Evolutionary conservation across 2,113 vertebrate species (phyloP), one percentile per base, ranked within the genome.

Genomic region (Orthonyx spaldingii): DNA sequence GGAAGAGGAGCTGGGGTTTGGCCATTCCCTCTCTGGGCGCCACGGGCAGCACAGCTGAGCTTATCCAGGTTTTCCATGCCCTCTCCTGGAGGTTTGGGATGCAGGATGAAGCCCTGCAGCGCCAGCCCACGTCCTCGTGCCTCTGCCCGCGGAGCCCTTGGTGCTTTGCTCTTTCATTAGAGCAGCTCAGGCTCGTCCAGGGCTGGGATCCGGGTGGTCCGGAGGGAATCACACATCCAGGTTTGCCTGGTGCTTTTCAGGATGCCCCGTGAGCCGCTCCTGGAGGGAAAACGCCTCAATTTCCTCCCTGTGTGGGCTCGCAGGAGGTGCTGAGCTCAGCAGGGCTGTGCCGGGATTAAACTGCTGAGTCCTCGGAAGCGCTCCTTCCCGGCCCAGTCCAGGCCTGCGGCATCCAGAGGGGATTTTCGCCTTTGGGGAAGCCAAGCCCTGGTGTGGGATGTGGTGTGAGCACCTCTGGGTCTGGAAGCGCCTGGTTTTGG

Each of bases 251-350:
- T 44, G 33, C 41, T 76, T 37, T 60, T 64, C 1, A 2, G 42
- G 56, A 55, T 71, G 46, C 28, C 32, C 81, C 8, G 0, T 3
- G 87, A 0, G 0, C 82, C 39, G 33, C 50, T 83, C 63, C 91
- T 8, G 1, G 0, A 2, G 49, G n/a, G 15, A 30, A 83, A 66
- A 35, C 6, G 2, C 66, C 68, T 72, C 28, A 0, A 0, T 80
- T 47, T 60, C 22, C 35, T 30, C 7, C 1, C 1, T 0, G 10
- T 10, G 23, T 28, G 53, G 46, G 5, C 30, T 50, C 4, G 2
- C 1, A 6, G 47, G 56, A 78, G 78, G 30, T 39, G 72, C 87
- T 77, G 68, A 68, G 84, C 71, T 90, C 90, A 80, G 70, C 16
- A 3, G n/a, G n/a, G 71, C 32, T 32, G 28, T 28, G 63, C 7